Percentiles rank a stretch among this genome's conserved stretches.
These are phyloP conservation scores for Heteromormyrus szaboi DNA, from an alignment of 2,797 vertebrate genomes.

Conservation along the genomic window DNA sequence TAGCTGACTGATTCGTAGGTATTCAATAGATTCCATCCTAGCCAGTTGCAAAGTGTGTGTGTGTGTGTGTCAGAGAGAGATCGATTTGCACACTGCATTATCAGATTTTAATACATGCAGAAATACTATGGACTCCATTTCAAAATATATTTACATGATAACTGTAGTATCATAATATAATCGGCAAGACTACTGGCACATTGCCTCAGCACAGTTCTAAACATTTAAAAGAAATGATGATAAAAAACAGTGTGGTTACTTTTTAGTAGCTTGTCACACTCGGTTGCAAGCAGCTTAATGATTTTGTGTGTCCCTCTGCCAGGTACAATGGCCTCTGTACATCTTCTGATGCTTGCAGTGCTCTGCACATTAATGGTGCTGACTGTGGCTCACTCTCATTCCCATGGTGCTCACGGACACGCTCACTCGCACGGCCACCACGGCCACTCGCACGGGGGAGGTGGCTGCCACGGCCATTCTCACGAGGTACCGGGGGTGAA, in stretches of 20 bases:
- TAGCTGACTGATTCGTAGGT: neutral
- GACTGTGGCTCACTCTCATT: conserved; percentile 50
- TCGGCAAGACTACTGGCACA: neutral
- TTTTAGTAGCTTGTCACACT: neutral
- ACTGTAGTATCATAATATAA: neutral
- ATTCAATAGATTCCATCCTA: neutral
- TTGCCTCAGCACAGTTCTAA: neutral
- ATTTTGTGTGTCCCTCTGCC: conserved; percentile 24
- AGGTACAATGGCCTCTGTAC: conserved; percentile 42
- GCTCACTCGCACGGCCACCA: conserved; percentile 48
- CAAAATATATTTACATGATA: neutral
- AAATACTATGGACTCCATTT: neutral
- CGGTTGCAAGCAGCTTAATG: neutral
- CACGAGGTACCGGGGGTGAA: conserved; percentile 44
- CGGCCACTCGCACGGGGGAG: conserved; percentile 42
- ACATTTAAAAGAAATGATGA: neutral
- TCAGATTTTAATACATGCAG: neutral
- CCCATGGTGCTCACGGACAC: conserved; percentile 52
- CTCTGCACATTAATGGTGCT: neutral
- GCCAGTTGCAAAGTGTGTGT: neutral
- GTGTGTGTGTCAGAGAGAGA: neutral
- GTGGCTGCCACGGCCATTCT: conserved; percentile 45
- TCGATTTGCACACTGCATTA: neutral
- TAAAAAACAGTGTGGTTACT: neutral
- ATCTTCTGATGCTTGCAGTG: conserved; percentile 42